Evolutionary conservation across 2,888 invertebrate genomes (phyloP).

Genomic region (Apodemia zela): DNA sequence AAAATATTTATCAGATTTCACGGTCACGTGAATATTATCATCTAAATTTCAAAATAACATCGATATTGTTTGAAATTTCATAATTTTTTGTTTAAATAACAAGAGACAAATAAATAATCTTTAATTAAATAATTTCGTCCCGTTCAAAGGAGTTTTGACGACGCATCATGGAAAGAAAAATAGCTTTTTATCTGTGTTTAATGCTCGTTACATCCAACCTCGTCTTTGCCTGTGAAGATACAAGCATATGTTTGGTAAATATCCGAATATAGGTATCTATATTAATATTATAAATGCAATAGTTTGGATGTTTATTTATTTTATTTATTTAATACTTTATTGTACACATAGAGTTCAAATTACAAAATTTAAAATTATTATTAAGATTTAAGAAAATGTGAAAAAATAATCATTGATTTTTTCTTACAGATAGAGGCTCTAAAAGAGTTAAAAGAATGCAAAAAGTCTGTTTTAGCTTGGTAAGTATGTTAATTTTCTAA

Average conservation of each 20-base stretch:
- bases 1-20: background rate
- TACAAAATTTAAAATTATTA: no score
- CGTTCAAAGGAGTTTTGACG: background rate
- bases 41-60: background rate
- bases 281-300: no score
- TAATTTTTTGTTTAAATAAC: constrained; percentile 3
- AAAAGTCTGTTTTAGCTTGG: constrained; percentile 58
- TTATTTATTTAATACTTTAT: no score
- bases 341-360: no score
- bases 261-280: background rate
- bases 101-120: constrained; percentile 32
- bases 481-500: constrained; percentile 42
- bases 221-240: constrained; percentile 55
- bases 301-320: no score
- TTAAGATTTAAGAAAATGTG: no score
- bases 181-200: constrained; percentile 59
- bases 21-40: constrained; percentile 1
- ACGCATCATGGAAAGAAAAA: constrained; percentile 42
- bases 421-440: constrained; percentile 60
- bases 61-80: background rate
- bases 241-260: constrained; percentile 61
- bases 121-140: constrained; percentile 31
- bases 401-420: constrained; percentile 13
- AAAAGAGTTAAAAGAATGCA: constrained; percentile 67
- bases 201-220: constrained; percentile 46